Base-by-base conservation (phyloP, 2,888 invertebrate genomes). In the Teinopalpus imperialis region DNA sequence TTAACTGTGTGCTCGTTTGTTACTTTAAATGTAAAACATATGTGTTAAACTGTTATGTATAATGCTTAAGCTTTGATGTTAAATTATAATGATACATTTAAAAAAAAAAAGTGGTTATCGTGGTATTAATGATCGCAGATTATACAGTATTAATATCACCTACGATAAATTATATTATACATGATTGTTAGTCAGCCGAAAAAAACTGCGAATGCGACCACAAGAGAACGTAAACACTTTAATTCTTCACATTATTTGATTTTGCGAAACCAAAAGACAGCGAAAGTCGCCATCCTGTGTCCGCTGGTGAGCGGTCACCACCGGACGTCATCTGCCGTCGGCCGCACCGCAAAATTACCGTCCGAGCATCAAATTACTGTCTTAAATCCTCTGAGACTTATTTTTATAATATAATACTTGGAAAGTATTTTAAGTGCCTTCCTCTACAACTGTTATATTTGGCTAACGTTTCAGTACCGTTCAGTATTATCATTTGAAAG, bases 261-360 rank as follows among this genome's bases (percentile, higher is more conserved):
- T 10, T 39, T 29, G 20, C n/a, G n/a, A n/a, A 30, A 40, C 14
- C 13, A n/a, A 29, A 8, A 21, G 21, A 7, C 30, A 9, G 14
- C 10, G 37, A 16, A 23, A 35, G 37, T 44, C 40, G 43, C 31
- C 50, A 40, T 31, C n/a, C 23, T 34, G 23, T 39, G 32, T 16
- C 40, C 40, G 40, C 5, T 10, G 16, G 16, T 43, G 48, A 35
- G 42, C 16, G 16, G 16, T 3, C 16, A 4, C 4, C 51, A 44
- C 47, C 44, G 51, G 53, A 51, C 43, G 45, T 45, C 52, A 46
- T 31, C 47, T 51, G 51, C 24, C 24, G 31, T 27, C 30, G 44
- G 34, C 30, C 47, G 49, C 32, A 35, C 41, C 37, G 30, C 43
- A 44, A 32, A 32, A 41, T 41, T 41, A 24, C 41, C 18, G 14